These are phyloP conservation scores for Siniperca knerii DNA, from an alignment of 2,113 vertebrate genomes.

Conservation along the genomic window DNA sequence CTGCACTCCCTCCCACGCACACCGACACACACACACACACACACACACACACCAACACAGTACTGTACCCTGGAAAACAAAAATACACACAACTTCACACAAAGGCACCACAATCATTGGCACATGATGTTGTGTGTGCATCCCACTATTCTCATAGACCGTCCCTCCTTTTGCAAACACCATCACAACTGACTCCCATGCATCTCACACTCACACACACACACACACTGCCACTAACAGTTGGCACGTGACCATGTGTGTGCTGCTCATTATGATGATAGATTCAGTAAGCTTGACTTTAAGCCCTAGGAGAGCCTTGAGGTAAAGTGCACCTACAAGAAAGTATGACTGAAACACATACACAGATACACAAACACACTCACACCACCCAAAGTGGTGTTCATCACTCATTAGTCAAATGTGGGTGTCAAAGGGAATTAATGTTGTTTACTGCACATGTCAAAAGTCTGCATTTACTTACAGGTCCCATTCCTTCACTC, in stretches of 20 bases:
- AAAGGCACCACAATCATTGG: slow-evolving; percentile 17
- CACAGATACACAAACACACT: slow-evolving; percentile 15
- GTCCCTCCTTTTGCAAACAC: slow-evolving; percentile 24
- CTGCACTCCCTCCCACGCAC: slow-evolving; percentile 55
- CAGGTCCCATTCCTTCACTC: slow-evolving; percentile 20
- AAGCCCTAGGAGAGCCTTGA: slow-evolving; percentile 49
- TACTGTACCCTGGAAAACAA: slow-evolving; percentile 24
- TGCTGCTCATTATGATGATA: slow-evolving; percentile 68
- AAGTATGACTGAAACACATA: slow-evolving; percentile 1
- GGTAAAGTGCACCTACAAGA: slow-evolving; percentile 47
- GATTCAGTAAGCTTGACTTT: slow-evolving; percentile 66
- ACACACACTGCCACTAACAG: slow-evolving; percentile 24
- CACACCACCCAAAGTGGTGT: slow-evolving; percentile 11
- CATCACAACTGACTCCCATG: slow-evolving; percentile 38
- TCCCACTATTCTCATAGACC: slow-evolving; percentile 14
- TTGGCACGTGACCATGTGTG: slow-evolving; percentile 32
- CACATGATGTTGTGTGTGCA: slow-evolving; percentile 35
- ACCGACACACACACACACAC: slow-evolving; percentile 6
- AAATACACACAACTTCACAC: slow-evolving; percentile 24
- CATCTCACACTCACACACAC: slow-evolving; percentile 22
- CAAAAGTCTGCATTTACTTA: slow-evolving; percentile 18
- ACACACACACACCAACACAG: slow-evolving; percentile 19
- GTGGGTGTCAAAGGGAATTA: slow-evolving; percentile 41
- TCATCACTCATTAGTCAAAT: slow-evolving; percentile 48
- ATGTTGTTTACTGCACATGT: slow-evolving; percentile 35